These are phyloP conservation scores for Drosophila melanogaster DNA, from an alignment of 1,140 invertebrate genomes.

Conservation along the genomic window Release_6_plus_ISO1_MT NT_037436.4:18572001-18572500, in stretches of 20 bases:
- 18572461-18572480: background rate
- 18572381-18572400: background rate
- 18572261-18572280: constrained; percentile 1
- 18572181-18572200: no score
- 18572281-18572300: background rate
- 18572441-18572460: background rate
- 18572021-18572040: constrained; percentile 44
- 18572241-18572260: constrained; percentile 45
- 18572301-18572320: background rate
- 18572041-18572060: background rate
- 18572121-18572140: background rate
- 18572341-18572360: constrained; percentile 1
- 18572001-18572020: constrained; percentile 34
- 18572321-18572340: constrained; percentile 8
- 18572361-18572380: background rate
- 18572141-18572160: background rate
- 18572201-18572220: background rate
- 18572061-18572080: no score
- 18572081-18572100: background rate
- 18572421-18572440: background rate
- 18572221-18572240: background rate
- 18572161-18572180: no score
- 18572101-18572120: no score
- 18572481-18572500: no score
- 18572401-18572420: background rate